Evolutionary conservation across 1,140 invertebrate species (phyloP).

Genomic region (Drosophila quadrilineata): DNA sequence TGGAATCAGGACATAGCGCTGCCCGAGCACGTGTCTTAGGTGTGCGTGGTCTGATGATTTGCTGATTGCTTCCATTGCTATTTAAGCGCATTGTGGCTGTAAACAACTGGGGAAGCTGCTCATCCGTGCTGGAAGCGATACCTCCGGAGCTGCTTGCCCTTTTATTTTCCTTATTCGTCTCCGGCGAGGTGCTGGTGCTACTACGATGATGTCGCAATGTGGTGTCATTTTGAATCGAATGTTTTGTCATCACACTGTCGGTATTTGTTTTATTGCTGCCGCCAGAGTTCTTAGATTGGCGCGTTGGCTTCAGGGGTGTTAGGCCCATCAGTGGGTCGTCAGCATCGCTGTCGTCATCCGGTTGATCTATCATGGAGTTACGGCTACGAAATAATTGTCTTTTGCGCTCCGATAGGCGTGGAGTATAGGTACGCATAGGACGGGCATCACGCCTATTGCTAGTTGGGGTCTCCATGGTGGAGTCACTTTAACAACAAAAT

Average conservation of each 20-base stretch:
- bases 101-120: constrained; percentile 60
- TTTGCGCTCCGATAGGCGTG: constrained; percentile 65
- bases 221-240: not conserved
- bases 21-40: not conserved
- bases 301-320: constrained; percentile 41
- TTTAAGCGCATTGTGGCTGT: constrained; percentile 59
- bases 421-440: constrained; percentile 47
- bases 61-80: constrained; percentile 41
- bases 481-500: constrained; percentile 37
- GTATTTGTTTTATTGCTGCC: not conserved
- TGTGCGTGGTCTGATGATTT: constrained; percentile 32
- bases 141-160: constrained; percentile 5
- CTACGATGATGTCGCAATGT: constrained; percentile 10
- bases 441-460: constrained; percentile 39
- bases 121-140: not conserved
- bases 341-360: constrained; percentile 45
- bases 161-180: constrained; percentile 69
- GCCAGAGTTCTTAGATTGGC: not conserved
- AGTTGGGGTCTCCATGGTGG: constrained; percentile 66
- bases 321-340: constrained; percentile 54
- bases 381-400: constrained; percentile 56
- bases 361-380: constrained; percentile 32
- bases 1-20: not conserved
- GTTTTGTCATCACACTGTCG: not conserved
- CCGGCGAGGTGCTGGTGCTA: constrained; percentile 51